Percentiles rank a stretch among this genome's conserved stretches.
phyloP scores from a whole-genome alignment of 2,797 vertebrate genomes.

The Chelon auratus region DNA sequence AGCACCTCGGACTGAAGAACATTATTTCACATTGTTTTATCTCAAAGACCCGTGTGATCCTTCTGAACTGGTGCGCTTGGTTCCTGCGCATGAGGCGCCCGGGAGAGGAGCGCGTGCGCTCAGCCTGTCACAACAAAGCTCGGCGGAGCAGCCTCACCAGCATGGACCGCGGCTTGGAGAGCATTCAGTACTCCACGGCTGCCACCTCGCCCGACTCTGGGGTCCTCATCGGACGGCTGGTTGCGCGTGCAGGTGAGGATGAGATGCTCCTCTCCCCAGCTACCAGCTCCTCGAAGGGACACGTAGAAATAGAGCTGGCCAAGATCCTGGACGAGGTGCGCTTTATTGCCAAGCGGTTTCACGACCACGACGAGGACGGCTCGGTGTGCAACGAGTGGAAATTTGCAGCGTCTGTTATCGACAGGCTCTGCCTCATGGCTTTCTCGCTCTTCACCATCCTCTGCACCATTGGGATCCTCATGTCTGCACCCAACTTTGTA shows the following conservation, averaged over 20 bases:
- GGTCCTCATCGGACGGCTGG: constrained; percentile 68
- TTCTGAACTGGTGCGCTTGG: constrained; percentile 97
- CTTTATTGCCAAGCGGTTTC: constrained; percentile 88
- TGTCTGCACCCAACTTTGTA: constrained; percentile 95
- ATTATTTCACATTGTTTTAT: constrained; percentile 1
- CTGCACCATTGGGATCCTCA: constrained; percentile 94
- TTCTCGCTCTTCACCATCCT: constrained; percentile 95
- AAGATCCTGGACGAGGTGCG: constrained; percentile 92
- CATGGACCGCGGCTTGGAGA: constrained; percentile 89
- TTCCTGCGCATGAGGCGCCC: constrained; percentile 96
- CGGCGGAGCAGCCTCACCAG: constrained; percentile 89
- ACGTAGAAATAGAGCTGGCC: constrained; percentile 72
- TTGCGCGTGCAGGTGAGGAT: constrained; percentile 66
- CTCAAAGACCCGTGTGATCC: constrained; percentile 90
- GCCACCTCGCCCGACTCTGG: constrained; percentile 76
- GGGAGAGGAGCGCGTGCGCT: constrained; percentile 88
- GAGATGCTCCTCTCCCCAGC: constrained; percentile 74
- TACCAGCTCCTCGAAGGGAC: constrained; percentile 33
- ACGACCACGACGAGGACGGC: constrained; percentile 89
- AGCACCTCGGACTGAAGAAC: background rate
- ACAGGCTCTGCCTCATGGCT: constrained; percentile 95
- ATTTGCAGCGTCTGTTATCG: constrained; percentile 95
- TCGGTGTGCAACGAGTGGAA: constrained; percentile 93
- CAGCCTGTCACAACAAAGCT: constrained; percentile 88
- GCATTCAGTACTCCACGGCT: constrained; percentile 76